Percentiles rank a stretch among this genome's conserved stretches.
Conservation (phyloP, 2,797 vertebrate species). For the Notolepis coatsorum region DNA sequence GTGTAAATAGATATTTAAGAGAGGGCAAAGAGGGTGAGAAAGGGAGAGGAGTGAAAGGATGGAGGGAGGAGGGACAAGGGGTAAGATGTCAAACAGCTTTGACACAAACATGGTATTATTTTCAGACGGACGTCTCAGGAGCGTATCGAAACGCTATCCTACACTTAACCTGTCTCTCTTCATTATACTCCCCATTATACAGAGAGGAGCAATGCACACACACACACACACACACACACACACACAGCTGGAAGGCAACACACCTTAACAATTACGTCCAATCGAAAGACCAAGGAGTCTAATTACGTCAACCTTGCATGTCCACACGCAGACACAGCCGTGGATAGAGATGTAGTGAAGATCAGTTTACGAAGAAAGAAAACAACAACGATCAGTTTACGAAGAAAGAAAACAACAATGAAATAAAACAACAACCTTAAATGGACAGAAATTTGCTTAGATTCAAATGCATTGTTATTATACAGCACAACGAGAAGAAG, state of each 20-base stretch:
- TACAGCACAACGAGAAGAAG: too few relatives aligned
- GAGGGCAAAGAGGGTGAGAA: constrained; percentile 10
- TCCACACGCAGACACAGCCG: background rate
- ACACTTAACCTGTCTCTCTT: constrained; percentile 72
- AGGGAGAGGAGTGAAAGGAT: constrained; percentile 10
- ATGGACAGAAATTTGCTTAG: too few relatives aligned
- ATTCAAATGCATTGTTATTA: too few relatives aligned
- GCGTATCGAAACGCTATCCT: constrained; percentile 70
- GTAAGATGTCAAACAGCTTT: constrained; percentile 74
- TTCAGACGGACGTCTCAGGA: constrained; percentile 69
- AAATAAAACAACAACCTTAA: too few relatives aligned
- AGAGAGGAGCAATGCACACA: too few relatives aligned
- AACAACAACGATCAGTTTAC: too few relatives aligned
- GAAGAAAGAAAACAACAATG: too few relatives aligned
- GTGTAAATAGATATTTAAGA: constrained; percentile 23
- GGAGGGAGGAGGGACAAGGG: constrained; percentile 18
- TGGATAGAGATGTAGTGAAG: background rate
- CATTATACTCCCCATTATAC: too few relatives aligned
- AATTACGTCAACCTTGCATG: constrained; percentile 39
- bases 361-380: background rate
- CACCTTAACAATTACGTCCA: constrained; percentile 46
- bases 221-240: constrained; percentile 1
- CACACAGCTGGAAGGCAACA: constrained; percentile 23
- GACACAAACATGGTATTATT: constrained; percentile 65
- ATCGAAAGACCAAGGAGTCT: constrained; percentile 35